These are phyloP conservation scores for Paramormyrops kingsleyae DNA, from an alignment of 2,113 vertebrate genomes.

Conservation along the genomic window DNA sequence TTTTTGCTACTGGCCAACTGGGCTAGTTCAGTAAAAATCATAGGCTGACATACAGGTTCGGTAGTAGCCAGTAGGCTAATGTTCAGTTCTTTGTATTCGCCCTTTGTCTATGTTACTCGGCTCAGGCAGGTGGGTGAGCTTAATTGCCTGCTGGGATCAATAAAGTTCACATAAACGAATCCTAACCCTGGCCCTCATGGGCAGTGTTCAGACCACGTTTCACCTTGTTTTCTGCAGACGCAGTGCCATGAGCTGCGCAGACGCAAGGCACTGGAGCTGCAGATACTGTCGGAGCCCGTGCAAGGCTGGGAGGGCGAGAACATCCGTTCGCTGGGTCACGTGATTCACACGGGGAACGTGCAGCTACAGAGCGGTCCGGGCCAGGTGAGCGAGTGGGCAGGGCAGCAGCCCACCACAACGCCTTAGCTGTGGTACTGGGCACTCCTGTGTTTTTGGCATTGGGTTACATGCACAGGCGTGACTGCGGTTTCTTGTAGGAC, in stretches of 20 bases:
- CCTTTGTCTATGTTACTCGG: not conserved
- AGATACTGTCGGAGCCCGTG: slow-evolving; percentile 90
- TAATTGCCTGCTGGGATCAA: not conserved
- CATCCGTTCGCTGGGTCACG: slow-evolving; percentile 83
- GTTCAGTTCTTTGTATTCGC: not conserved
- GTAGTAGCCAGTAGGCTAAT: not conserved
- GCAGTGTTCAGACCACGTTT: not conserved
- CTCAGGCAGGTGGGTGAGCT: not conserved
- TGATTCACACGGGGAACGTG: slow-evolving; percentile 88
- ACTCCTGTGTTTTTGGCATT: not conserved
- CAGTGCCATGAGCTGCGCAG: slow-evolving; percentile 92
- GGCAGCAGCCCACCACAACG: not conserved
- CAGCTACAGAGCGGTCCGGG: slow-evolving; percentile 72
- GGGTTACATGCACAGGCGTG: not conserved
- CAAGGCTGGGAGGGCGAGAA: slow-evolving; percentile 91
- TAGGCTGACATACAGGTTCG: too few species aligned
- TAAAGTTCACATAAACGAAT: not conserved
- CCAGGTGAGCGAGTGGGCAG: slow-evolving; percentile 70
- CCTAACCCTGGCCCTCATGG: not conserved
- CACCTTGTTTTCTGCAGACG: slow-evolving; percentile 45
- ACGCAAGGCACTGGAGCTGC: slow-evolving; percentile 87
- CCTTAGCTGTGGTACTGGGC: not conserved
- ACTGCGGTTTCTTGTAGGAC: slow-evolving; percentile 60
- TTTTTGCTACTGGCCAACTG: not conserved
- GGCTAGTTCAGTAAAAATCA: not conserved